Base-by-base conservation (phyloP, 2,797 vertebrate species). In the Parotocinclus haroldoi region DNA sequence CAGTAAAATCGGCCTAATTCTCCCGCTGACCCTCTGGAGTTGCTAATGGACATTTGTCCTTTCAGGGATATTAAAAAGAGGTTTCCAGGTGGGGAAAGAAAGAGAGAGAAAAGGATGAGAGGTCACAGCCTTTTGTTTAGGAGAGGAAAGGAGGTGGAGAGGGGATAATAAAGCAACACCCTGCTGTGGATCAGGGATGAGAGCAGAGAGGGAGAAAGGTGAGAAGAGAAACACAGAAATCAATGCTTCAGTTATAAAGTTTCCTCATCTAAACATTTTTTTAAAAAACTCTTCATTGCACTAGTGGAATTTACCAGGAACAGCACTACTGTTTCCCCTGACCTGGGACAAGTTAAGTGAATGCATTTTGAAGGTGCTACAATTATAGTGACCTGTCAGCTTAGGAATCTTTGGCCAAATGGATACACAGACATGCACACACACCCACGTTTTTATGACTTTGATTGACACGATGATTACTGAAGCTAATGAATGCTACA, bases 31-130 rank as follows among this genome's bases (percentile, higher is more conserved):
- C 70, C 65, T 63, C 69, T 77, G 61, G 56, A 63, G 71, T 72
- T 76, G 66, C 68, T 81, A 80, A 78, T 66, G 73, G 74, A 75
- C 72, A 78, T 77, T 82, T 79, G 56, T 78, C 71, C 75, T 74
- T 79, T 80, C 80, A 83, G 83, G 50, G 76, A 72, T 72, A 82
- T 81, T 79, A 85, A 85, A 80, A 88, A 79, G 84, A 82, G 84
- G 80, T 85, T 85, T 85, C 84, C 84, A 79, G 78, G 82, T 84
- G 82, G 79, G 83, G 81, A 81, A 76, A 77, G 14, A 19, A 55
- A 59, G 79, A 73, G 46, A 63, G 40, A 63, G 48, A 76, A 82
- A 68, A 49, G 61, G 79, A 84, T 85, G 80, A 80, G 77, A 74
- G 77, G 80, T 79, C 79, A 73, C 60, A 40, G 66, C 59, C 77